These are phyloP conservation scores for Tuta absoluta DNA, from an alignment of 2,888 invertebrate species.

Conservation along the genomic window DNA sequence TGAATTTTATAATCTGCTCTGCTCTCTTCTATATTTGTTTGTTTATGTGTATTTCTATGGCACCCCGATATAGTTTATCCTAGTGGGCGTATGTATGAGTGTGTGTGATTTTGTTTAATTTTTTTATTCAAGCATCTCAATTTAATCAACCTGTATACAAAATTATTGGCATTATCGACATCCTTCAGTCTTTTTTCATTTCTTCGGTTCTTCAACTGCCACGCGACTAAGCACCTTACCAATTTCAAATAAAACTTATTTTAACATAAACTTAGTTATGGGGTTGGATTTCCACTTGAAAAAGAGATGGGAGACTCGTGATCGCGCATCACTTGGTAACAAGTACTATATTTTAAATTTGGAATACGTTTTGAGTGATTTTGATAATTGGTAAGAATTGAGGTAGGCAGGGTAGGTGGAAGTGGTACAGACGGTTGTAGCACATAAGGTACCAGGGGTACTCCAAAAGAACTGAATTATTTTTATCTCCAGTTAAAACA, in stretches of 20 bases:
- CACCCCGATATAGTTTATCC: no score
- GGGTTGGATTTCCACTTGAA: background rate
- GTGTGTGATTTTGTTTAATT: background rate
- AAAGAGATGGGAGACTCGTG: conserved; percentile 53
- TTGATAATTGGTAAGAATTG: conserved; percentile 29
- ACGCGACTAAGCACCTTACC: background rate
- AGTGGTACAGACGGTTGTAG: no score
- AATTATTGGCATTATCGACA: conserved; percentile 58
- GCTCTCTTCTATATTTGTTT: no score
- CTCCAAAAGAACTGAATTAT: no score
- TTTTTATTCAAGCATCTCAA: background rate
- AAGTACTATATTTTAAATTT: conserved; percentile 62
- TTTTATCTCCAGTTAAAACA: no score
- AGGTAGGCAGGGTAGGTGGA: no score
- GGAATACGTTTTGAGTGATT: conserved; percentile 36
- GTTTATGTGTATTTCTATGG: no score
- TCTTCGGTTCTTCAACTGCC: background rate
- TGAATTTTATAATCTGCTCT: no score
- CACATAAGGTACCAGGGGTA: no score
- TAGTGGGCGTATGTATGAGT: no score
- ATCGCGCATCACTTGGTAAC: conserved; percentile 73
- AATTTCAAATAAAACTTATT: background rate
- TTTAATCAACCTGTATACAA: conserved; percentile 53
- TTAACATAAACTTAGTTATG: background rate
- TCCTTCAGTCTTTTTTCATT: conserved; percentile 48